Conservation (phyloP, 2,113 vertebrate species). For the Meleagris gallopavo region DNA sequence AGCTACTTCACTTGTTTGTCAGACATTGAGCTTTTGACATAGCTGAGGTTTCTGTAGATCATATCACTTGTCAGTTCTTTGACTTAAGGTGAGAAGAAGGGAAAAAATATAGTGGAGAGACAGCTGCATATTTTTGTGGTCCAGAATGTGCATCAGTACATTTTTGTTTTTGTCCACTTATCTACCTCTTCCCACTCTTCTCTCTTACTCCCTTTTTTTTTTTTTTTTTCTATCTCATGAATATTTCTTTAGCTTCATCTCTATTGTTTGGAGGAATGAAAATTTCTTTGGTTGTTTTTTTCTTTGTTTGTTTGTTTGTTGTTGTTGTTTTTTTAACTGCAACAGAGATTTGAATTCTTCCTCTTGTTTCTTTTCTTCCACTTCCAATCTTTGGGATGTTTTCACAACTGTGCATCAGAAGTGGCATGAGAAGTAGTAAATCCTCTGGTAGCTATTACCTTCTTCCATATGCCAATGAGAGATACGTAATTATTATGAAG, state of each 20-base stretch:
- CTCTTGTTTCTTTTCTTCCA: neutral
- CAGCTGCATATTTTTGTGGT: neutral
- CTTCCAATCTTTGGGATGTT: neutral
- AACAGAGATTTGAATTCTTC: conserved; percentile 5
- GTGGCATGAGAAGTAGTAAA: conserved; percentile 20
- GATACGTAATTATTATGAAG: conserved; percentile 56
- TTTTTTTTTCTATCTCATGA: neutral
- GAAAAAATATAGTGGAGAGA: neutral
- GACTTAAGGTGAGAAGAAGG: neutral
- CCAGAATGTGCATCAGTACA: neutral
- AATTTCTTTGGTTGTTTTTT: neutral
- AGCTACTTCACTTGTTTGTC: neutral
- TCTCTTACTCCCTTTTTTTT: neutral
- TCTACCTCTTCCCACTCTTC: neutral
- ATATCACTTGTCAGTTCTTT: neutral
- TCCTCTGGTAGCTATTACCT: conserved; percentile 27
- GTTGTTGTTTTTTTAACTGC: neutral
- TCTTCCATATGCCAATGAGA: conserved; percentile 27
- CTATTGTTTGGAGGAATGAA: neutral
- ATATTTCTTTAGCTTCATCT: neutral
- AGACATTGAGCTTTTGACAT: neutral
- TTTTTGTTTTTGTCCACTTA: neutral
- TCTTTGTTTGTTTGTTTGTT: neutral
- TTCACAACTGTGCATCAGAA: neutral
- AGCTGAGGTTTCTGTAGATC: neutral